These are phyloP conservation scores for Zelleria hepariella DNA, from an alignment of 2,888 invertebrate genomes.

Conservation along the genomic window DNA sequence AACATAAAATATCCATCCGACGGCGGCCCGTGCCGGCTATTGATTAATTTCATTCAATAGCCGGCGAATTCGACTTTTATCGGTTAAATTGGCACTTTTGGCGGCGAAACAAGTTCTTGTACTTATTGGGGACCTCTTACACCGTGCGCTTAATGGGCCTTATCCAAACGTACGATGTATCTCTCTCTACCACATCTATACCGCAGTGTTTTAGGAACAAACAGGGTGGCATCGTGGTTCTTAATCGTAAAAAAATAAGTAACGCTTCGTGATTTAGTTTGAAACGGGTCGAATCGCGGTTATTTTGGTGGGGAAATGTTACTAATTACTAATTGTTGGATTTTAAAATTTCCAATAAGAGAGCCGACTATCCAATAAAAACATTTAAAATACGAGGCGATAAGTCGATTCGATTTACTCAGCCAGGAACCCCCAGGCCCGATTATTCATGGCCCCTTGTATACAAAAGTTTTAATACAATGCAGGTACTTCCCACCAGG, in stretches of 20 bases:
- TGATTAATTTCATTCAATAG: slow-evolving; percentile 66
- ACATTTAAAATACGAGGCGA: no score
- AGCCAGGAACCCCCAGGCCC: no score
- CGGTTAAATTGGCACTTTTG: background rate
- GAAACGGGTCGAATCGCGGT: no score
- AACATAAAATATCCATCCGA: slow-evolving; percentile 66
- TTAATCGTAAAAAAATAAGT: no score
- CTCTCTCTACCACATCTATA: background rate
- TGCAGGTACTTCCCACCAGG: background rate
- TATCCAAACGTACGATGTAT: background rate
- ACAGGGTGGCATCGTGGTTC: no score
- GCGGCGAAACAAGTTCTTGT: background rate
- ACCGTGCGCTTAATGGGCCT: background rate
- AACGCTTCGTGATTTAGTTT: no score
- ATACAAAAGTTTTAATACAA: background rate
- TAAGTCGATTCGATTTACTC: no score
- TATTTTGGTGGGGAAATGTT: no score
- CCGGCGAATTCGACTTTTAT: slow-evolving; percentile 48
- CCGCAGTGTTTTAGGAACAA: no score
- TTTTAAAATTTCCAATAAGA: no score
- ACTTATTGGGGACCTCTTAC: background rate
- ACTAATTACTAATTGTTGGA: no score
- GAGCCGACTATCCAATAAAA: no score
- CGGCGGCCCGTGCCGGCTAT: slow-evolving; percentile 43
- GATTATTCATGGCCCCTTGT: background rate